phyloP scores from a whole-genome alignment of 2,888 invertebrate species.

The Cataglyphis rosenhaueri region DNA sequence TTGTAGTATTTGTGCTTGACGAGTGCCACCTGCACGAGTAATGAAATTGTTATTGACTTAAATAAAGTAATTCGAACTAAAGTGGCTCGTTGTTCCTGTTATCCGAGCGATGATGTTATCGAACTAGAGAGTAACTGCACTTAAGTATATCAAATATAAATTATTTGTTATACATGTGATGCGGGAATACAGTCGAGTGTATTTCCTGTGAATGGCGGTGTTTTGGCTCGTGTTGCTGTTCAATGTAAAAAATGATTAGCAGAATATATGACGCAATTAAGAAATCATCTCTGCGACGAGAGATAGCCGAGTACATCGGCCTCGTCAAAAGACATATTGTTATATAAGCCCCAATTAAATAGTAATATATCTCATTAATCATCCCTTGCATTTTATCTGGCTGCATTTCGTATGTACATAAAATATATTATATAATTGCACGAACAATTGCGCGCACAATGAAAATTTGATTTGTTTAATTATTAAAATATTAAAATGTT shows the following conservation, averaged over 20 bases:
- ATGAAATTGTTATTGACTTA: slow-evolving; percentile 51
- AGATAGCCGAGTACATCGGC: neutral
- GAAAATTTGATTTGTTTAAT: neutral
- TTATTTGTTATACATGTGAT: slow-evolving; percentile 37
- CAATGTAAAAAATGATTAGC: slow-evolving; percentile 46
- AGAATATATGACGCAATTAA: slow-evolving; percentile 30
- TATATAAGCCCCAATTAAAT: neutral
- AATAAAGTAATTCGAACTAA: slow-evolving; percentile 37
- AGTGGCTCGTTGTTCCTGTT: slow-evolving; percentile 21
- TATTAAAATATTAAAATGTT: neutral
- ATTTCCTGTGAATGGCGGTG: slow-evolving; percentile 48
- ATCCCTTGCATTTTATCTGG: neutral
- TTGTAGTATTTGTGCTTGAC: slow-evolving; percentile 48
- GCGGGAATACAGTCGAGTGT: slow-evolving; percentile 2
- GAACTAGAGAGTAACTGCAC: slow-evolving; percentile 9
- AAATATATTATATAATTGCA: neutral
- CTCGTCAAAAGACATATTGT: slow-evolving; percentile 29
- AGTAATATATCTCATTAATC: neutral
- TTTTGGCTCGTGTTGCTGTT: slow-evolving; percentile 50
- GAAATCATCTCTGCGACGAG: neutral
- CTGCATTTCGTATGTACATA: slow-evolving; percentile 26
- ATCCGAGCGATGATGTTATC: slow-evolving; percentile 39
- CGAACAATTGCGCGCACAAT: neutral
- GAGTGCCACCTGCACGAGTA: slow-evolving; percentile 48
- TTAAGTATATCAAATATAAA: slow-evolving; percentile 41